Evolutionary conservation across 2,113 vertebrate species (phyloP), one percentile per base, ranked within the genome.

Genomic region (Archocentrus centrarchus): DNA sequence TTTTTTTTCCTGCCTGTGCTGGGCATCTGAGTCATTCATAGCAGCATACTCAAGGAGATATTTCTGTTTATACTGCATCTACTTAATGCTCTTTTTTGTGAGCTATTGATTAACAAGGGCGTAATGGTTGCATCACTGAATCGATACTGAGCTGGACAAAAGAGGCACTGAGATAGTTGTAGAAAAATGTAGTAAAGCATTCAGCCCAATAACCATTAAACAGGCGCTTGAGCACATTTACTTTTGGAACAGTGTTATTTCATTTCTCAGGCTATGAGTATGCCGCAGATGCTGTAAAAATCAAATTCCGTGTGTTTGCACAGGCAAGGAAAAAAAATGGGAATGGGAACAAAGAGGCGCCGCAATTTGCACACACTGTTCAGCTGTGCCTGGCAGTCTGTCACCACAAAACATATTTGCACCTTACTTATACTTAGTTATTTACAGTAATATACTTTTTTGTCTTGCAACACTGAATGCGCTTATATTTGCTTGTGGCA

Each of bases 111-210:
- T 66, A 39, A 15, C 6, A 11, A 59, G 47, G 47, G 85, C 59
- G 50, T 66, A 70, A 80, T 66, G 78, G 84, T 86, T 88, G 85
- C 84, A 63, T 87, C 84, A 60, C 58, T 3, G 39, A 81, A 90
- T 93, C 89, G 30, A 84, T 92, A 80, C 22, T 37, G 59, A 85
- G 53, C 35, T 50, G 70, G 77, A 83, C 82, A 91, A 92, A 90
- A 60, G 78, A 83, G 79, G 44, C 64, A 6, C 58, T 37, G 59
- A 79, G 79, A 80, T 80, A 68, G 73, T 59, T 83, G 57, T n/a
- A 79, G 82, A 87, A 81, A 90, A 89, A 83, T 35, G 11, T 7
- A 88, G 88, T 86, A 81, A 81, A 91, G 87, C 68, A 80, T 44
- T 44, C 77, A 83, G 81, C 60, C 58, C 55, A 70, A 18, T 59